Evolutionary conservation across 2,888 invertebrate species (phyloP).

Genomic region (Stramonita haemastoma): DNA sequence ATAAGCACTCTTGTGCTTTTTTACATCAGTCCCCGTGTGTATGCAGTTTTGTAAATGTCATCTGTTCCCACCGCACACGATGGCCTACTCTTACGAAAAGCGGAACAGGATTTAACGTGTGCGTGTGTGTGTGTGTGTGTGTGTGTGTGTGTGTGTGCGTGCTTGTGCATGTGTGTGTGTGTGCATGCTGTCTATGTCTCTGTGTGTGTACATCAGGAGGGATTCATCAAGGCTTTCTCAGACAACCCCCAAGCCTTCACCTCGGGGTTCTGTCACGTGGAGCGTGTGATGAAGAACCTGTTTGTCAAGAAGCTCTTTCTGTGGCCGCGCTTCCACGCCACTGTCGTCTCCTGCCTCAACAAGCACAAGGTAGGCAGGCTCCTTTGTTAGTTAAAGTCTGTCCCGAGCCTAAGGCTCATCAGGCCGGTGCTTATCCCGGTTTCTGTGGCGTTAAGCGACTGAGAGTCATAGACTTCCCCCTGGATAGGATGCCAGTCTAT

Average conservation of each 20-base stretch:
- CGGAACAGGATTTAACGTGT: too few species aligned
- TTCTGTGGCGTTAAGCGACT: too few species aligned
- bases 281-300: conserved; percentile 93
- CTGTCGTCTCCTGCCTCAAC: conserved; percentile 82
- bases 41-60: too few species aligned
- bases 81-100: too few species aligned
- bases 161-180: not conserved
- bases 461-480: too few species aligned
- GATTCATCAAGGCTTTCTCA: conserved; percentile 94
- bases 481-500: too few species aligned
- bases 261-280: conserved; percentile 92
- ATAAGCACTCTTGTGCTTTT: too few species aligned
- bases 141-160: conserved; percentile 7
- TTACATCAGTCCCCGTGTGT: too few species aligned
- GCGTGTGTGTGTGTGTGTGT: conserved; percentile 7
- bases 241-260: conserved; percentile 93
- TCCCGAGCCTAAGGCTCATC: too few species aligned
- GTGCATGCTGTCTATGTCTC: not conserved
- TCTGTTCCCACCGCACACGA: too few species aligned
- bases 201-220: conserved; percentile 84
- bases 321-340: conserved; percentile 92
- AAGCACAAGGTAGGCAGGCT: conserved; percentile 81
- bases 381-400: too few species aligned
- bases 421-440: too few species aligned
- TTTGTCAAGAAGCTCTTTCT: conserved; percentile 93